These are phyloP conservation scores for Sebastes itinus DNA, from an alignment of 2,797 vertebrate genomes.

Conservation along the genomic window DNA sequence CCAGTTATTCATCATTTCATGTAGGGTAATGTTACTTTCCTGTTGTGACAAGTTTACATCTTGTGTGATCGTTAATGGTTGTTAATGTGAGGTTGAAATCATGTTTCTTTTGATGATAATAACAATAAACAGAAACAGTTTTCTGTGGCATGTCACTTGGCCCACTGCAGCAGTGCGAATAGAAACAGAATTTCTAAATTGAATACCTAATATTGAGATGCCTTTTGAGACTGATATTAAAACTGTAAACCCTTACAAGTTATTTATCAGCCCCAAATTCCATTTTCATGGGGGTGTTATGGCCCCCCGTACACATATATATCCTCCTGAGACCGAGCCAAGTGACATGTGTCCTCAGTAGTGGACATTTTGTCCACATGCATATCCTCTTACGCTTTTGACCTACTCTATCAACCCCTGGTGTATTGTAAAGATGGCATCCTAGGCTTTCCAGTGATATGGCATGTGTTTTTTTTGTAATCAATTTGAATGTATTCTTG, in stretches of 20 bases:
- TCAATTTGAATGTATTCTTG: too few relatives aligned
- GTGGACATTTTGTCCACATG: too few relatives aligned
- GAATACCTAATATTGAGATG: neutral
- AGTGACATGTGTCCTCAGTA: too few relatives aligned
- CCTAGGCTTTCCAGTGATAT: too few relatives aligned
- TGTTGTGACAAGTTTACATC: neutral
- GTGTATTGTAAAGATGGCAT: too few relatives aligned
- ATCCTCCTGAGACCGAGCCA: too few relatives aligned
- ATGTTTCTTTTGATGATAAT: neutral
- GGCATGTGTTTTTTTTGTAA: too few relatives aligned
- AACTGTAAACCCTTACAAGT: neutral
- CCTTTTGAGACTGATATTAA: neutral
- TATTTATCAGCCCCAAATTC: neutral
- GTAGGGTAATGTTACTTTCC: neutral
- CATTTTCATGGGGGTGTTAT: neutral
- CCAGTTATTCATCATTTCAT: neutral
- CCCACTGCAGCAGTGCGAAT: neutral
- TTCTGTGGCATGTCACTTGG: too few relatives aligned
- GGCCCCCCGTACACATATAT: too few relatives aligned
- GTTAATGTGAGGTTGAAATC: neutral
- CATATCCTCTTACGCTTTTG: too few relatives aligned
- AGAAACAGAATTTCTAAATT: neutral
- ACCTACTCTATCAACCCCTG: too few relatives aligned
- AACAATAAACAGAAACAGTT: neutral
- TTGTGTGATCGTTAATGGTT: neutral